phyloP scores from a whole-genome alignment of 2,888 invertebrate species.

The Lydus trimaculatus region DNA sequence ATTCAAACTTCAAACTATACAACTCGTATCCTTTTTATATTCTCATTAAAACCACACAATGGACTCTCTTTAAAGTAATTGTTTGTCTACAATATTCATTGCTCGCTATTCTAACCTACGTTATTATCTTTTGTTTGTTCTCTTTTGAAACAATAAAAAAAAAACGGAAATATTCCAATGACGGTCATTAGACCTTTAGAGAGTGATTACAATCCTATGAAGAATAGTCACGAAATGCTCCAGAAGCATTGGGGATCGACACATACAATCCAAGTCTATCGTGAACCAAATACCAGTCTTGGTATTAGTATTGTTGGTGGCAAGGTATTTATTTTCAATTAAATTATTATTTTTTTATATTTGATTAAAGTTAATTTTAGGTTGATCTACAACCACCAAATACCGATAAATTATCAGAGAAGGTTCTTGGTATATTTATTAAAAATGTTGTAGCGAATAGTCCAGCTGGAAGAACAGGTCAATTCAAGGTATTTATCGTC shows the following conservation, averaged over 20 bases:
- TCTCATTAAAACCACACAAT: slow-evolving; percentile 8
- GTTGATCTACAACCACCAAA: slow-evolving; percentile 77
- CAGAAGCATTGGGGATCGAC: slow-evolving; percentile 87
- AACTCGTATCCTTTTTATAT: neutral
- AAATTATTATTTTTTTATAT: neutral
- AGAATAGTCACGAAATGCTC: slow-evolving; percentile 60
- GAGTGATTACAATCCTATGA: slow-evolving; percentile 46
- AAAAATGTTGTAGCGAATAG: slow-evolving; percentile 95
- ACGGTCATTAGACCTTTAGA: slow-evolving; percentile 50
- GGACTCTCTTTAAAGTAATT: neutral
- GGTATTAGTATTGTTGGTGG: slow-evolving; percentile 98
- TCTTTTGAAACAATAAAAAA: neutral
- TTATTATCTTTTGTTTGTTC: neutral
- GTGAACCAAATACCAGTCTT: slow-evolving; percentile 81
- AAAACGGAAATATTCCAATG: slow-evolving; percentile 36
- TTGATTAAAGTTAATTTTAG: slow-evolving; percentile 56
- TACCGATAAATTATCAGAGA: slow-evolving; percentile 64
- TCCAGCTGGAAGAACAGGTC: slow-evolving; percentile 91
- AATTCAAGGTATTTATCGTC: slow-evolving; percentile 75
- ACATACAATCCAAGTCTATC: slow-evolving; percentile 74
- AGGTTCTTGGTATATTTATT: slow-evolving; percentile 95
- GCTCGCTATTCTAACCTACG: neutral
- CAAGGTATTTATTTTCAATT: slow-evolving; percentile 67
- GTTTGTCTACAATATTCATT: neutral
- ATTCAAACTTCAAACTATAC: neutral